Conservation (phyloP, 2,797 vertebrate genomes). For the Chelonia mydas region DNA sequence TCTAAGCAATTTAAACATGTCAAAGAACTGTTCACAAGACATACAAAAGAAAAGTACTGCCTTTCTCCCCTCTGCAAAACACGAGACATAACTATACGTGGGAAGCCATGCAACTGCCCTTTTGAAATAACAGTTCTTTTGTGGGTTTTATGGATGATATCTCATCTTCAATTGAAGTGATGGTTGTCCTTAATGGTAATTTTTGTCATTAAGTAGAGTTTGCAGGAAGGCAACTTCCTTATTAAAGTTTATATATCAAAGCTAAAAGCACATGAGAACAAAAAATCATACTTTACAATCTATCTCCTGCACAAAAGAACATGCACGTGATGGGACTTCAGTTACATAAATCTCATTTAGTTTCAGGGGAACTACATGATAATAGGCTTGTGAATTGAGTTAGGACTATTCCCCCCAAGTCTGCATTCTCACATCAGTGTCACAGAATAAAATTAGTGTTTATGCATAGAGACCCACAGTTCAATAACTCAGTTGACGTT, state of each 20-base stretch:
- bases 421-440: not conserved
- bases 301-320: not conserved
- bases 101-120: not conserved
- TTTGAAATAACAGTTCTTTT: not conserved
- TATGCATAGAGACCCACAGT: not conserved
- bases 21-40: not conserved
- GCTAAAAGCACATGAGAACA: not conserved
- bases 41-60: not conserved
- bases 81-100: not conserved
- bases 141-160: not conserved
- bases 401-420: not conserved
- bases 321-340: not conserved
- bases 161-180: not conserved
- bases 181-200: not conserved
- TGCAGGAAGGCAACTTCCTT: not conserved
- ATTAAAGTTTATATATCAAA: not conserved
- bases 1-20: not conserved
- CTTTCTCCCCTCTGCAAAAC: not conserved
- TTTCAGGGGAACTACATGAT: not conserved
- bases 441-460: not conserved
- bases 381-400: not conserved
- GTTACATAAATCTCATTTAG: not conserved
- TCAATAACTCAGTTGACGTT: not conserved
- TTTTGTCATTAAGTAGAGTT: not conserved
- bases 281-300: not conserved